Base-by-base conservation (phyloP, 2,113 vertebrate species). In the Meleagris gallopavo region DNA sequence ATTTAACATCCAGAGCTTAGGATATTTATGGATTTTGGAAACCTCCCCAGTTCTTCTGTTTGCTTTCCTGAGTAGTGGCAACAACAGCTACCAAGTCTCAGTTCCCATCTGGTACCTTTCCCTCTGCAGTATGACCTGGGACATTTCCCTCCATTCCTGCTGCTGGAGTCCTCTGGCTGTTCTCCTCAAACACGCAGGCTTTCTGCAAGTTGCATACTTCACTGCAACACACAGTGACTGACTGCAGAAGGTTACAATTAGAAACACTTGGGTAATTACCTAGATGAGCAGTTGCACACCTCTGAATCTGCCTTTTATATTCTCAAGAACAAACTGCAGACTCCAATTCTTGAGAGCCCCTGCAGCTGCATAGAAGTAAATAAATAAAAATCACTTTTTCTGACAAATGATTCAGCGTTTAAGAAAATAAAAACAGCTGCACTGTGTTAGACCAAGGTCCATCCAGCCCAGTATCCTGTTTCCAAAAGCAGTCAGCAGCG, bases 341-440 rank as follows among this genome's bases (percentile, higher is more conserved):
- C 67, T 88, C 36, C 2, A 14, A n/a, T 88, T 55, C 74, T 71
- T 58, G 88, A 94, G 58, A 89, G 58, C 67, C 70, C 57, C 41
- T 25, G 80, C 78, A 74, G 46, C 80, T 57, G 67, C 69, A 41
- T 45, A 41, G 17, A 57, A 92, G 62, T 84, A 92, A 93, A 94
- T 96, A 75, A 90, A 83, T 34, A 75, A 93, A 91, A 66, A 45
- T 29, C 4, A 21, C 40, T 43, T 81, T 84, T 86, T 90, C 78
- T 85, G 36, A 92, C 82, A 92, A 93, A 93, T 85, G 70, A 92
- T 93, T 95, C 93, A 87, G 76, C 21, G 0, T 71, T 88, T 74
- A 92, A 86, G 72, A 88, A 95, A 96, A 93, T 86, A 93, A 92
- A 91, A 90, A 2, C 90, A 94, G 94, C 94, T 96, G 92, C 70